phyloP scores from a whole-genome alignment of 2,113 vertebrate species.

The Chaetura pelagica region DNA sequence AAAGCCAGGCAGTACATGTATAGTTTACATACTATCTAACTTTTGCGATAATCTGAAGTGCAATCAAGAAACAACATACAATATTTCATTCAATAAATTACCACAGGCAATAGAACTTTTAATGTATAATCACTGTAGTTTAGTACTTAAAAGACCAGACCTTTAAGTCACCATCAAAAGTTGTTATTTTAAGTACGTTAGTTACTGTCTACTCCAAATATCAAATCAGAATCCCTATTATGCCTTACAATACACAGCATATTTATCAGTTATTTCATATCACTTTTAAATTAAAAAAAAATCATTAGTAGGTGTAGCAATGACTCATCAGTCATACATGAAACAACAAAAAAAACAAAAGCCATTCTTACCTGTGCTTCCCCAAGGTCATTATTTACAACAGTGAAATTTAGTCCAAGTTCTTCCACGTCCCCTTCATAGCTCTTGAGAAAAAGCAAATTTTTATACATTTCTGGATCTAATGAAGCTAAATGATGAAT shows the following conservation, averaged over 20 bases:
- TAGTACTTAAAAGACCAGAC: neutral
- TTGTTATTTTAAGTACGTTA: slow-evolving; percentile 15
- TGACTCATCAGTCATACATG: slow-evolving; percentile 45
- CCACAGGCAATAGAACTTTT: neutral
- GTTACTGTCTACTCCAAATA: neutral
- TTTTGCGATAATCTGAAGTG: neutral
- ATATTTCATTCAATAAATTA: neutral
- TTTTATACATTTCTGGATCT: slow-evolving; percentile 96
- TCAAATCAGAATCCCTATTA: slow-evolving; percentile 50
- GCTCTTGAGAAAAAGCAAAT: slow-evolving; percentile 98
- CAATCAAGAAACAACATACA: neutral
- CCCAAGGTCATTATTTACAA: slow-evolving; percentile 97
- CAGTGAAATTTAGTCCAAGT: slow-evolving; percentile 95
- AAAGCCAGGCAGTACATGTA: neutral
- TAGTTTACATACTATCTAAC: neutral
- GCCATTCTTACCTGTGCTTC: slow-evolving; percentile 89
- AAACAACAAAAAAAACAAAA: neutral
- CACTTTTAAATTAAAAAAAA: slow-evolving; percentile 50
- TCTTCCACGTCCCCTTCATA: slow-evolving; percentile 97
- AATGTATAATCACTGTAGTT: neutral
- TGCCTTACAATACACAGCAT: slow-evolving; percentile 22
- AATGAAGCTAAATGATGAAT: slow-evolving; percentile 97
- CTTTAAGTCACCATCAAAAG: neutral
- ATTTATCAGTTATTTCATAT: slow-evolving; percentile 68
- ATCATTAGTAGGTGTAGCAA: slow-evolving; percentile 50